A percentile compares a stretch with the other conserved stretches of the same genome.
These are phyloP conservation scores for Otus sunia DNA, from an alignment of 2,113 vertebrate genomes.

Conservation along the genomic window DNA sequence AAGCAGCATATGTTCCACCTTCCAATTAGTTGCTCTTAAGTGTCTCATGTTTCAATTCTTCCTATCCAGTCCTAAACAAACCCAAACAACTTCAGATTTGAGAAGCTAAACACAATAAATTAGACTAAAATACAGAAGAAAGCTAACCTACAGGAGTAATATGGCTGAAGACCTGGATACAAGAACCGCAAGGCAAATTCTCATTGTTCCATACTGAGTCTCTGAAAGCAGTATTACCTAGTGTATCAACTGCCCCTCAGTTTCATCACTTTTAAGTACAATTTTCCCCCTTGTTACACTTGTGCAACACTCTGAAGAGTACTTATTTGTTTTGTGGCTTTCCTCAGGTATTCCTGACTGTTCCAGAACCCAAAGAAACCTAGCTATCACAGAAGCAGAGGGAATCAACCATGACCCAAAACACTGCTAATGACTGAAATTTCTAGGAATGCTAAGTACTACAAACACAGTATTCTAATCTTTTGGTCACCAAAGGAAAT, in stretches of 20 bases:
- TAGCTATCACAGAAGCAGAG: background rate
- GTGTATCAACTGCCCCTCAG: background rate
- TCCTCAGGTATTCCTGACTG: background rate
- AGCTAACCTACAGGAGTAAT: background rate
- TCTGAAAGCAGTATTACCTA: accelerated
- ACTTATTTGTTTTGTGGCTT: background rate
- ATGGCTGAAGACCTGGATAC: background rate
- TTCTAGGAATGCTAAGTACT: background rate
- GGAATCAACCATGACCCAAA: background rate
- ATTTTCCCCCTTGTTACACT: background rate
- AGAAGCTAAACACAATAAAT: background rate
- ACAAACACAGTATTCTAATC: background rate
- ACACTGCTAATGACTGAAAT: background rate
- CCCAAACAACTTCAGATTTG: background rate
- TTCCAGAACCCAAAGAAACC: background rate
- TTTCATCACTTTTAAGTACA: background rate
- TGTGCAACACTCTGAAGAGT: background rate
- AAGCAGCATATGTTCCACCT: background rate
- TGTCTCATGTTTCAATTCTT: background rate
- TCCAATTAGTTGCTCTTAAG: background rate
- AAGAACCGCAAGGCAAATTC: background rate
- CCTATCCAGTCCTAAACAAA: background rate
- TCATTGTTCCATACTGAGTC: background rate
- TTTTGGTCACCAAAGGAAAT: background rate
- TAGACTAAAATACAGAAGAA: background rate